Evolutionary conservation across 2,113 vertebrate species (phyloP), one percentile per base, ranked within the genome.

Genomic region (Oreochromis spilurus): DNA sequence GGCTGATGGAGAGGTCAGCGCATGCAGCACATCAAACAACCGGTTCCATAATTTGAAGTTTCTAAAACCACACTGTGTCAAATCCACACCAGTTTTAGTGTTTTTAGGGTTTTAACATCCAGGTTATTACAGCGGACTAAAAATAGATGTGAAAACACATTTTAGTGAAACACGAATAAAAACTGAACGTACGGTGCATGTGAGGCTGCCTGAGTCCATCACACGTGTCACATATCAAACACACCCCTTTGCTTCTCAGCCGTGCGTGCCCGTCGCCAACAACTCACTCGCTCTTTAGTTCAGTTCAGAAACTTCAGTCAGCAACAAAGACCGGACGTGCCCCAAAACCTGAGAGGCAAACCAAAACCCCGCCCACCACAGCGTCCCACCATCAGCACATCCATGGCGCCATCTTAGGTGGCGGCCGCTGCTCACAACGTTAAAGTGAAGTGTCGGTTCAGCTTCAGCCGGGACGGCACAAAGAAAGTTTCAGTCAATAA

Each of bases 361-460:
- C 36, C 36, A 9, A 38, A 60, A 10, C 16, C 57, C 57, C 57
- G 57, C 57, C 57, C 57, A 34, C 26, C 26, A 2, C 57, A 6
- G 57, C 16, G 9, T 4, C 0, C 57, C 8, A 60, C 57, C 26
- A 31, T 60, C 57, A 60, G 57, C 14, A 34, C 57, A 3, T 1
- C 57, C 29, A 60, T 5, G 3, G 26, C 2, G 10, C 53, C n/a
- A 24, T 54, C n/a, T 24, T 58, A 1, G 1, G 57, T 17, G 55
- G 55, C 17, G 55, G 3, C 55, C 55, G 7, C 55, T 58, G 31
- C 31, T 65, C 19, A 65, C 34, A 2, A 21, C 17, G 60, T n/a
- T 12, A 38, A 38, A 36, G 10, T 38, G 12, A 65, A 65, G 0
- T 0, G 60, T n/a, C 10, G 2, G 57, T 31, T 60, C 26, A 17